Percentiles rank a stretch among this genome's conserved stretches.
These are phyloP conservation scores for Hycleus phaleratus DNA, from an alignment of 1,140 invertebrate genomes.

Conservation along the genomic window DNA sequence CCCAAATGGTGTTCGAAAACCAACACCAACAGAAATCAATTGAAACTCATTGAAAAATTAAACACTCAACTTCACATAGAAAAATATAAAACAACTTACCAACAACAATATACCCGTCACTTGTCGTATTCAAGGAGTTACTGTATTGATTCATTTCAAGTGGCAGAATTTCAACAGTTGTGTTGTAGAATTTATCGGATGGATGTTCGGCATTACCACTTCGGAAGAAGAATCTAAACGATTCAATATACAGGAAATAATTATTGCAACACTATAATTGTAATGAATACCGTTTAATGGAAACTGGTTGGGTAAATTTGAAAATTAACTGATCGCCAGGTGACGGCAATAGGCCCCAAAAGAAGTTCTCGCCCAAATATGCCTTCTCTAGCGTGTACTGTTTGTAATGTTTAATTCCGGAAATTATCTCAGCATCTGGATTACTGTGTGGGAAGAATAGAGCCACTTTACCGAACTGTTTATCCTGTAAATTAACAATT, in stretches of 20 bases:
- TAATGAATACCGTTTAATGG: slow-evolving; percentile 60
- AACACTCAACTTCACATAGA: neutral
- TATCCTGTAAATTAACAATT: slow-evolving; percentile 57
- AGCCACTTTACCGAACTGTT: slow-evolving; percentile 83
- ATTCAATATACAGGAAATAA: slow-evolving; percentile 12
- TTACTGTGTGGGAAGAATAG: slow-evolving; percentile 77
- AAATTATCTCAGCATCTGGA: slow-evolving; percentile 64
- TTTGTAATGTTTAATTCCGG: slow-evolving; percentile 77
- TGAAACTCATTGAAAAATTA: too few relatives aligned
- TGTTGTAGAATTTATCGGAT: slow-evolving; percentile 84
- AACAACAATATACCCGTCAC: slow-evolving; percentile 63
- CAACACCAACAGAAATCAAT: neutral
- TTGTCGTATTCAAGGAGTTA: slow-evolving; percentile 52
- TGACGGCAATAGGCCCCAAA: slow-evolving; percentile 86
- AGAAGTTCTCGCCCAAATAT: slow-evolving; percentile 83
- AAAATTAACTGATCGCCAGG: slow-evolving; percentile 76
- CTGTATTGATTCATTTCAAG: slow-evolving; percentile 39
- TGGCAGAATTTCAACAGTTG: slow-evolving; percentile 75
- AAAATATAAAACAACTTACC: slow-evolving; percentile 43
- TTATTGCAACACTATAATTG: neutral
- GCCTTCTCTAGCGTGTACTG: slow-evolving; percentile 73
- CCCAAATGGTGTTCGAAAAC: neutral
- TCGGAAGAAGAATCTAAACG: slow-evolving; percentile 72
- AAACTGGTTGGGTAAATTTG: slow-evolving; percentile 68
- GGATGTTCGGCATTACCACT: slow-evolving; percentile 90